Base-by-base conservation (phyloP, 2,113 vertebrate genomes). In the Microcebus murinus region DNA sequence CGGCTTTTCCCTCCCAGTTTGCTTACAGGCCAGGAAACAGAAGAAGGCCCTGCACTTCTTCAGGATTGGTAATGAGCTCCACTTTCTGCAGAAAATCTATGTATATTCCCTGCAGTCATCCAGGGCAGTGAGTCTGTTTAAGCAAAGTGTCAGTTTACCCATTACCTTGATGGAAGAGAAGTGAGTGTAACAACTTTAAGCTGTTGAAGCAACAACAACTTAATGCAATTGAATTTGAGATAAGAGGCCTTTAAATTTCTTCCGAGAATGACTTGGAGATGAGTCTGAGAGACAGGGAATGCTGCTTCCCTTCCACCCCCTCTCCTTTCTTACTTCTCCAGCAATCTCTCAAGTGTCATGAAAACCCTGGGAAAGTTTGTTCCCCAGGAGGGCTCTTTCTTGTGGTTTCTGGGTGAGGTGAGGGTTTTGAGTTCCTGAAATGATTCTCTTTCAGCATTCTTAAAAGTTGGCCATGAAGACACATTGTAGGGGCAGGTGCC, bases 171-270 rank as follows among this genome's bases (percentile, higher is more conserved):
- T 57, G 90, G 73, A 95, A 73, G 65, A 65, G 70, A 76, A 94
- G 68, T n/a, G 52, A 74, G 74, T 87, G 45, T 31, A 95, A 45
- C 86, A 91, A 59, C n/a, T 73, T 76, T 57, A 50, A 74, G 77
- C 80, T 83, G 92, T 42, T 90, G 92, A 91, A 86, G 93, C 96
- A 79, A 77, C 74, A 48, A 76, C 73, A 48, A 76, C 27, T 18
- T 29, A 76, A 48, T 29, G 48, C 65, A 61, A 76, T 84, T 97
- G 95, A 94, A 96, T 90, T 34, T 25, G 34, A 96, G 94, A 70
- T 50, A 90, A 91, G 90, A 85, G 84, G 86, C 36, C 96, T 95
- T 94, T 94, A 93, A 61, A 77, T 97, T 96, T 96, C 79, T 80
- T 71, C 79, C 59, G 39, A 45, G 86, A 85, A 81, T 73, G 92